Conservation (phyloP, 2,113 vertebrate species). For the Corvus cornix region DNA sequence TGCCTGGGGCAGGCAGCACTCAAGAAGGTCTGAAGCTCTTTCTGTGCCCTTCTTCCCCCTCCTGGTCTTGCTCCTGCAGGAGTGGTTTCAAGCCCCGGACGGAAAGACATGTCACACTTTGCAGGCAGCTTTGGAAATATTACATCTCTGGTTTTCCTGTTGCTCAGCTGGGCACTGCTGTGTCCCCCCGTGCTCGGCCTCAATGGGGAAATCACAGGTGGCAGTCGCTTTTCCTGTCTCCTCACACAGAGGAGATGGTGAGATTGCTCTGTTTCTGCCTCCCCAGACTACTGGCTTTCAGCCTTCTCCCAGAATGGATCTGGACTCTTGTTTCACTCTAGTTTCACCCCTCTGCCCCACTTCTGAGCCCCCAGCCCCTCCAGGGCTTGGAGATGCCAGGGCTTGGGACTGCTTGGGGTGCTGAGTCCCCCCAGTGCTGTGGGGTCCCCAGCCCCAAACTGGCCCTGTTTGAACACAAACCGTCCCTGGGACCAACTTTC, state of each 20-base stretch:
- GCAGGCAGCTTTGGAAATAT: background rate
- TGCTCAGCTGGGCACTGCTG: background rate
- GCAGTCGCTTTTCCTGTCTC: background rate
- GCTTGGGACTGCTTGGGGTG: background rate
- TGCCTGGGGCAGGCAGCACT: background rate
- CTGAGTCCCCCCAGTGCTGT: background rate
- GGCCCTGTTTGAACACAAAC: background rate
- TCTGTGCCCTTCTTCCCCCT: background rate
- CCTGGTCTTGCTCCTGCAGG: accelerated
- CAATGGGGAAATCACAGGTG: conserved; percentile 22
- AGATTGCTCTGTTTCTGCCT: background rate
- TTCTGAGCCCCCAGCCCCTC: background rate
- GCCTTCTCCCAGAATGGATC: background rate
- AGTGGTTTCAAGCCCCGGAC: background rate
- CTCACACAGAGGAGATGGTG: background rate
- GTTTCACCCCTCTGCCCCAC: background rate
- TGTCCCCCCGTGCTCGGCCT: accelerated
- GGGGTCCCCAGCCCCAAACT: accelerated
- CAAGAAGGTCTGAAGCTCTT: background rate
- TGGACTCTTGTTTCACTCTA: accelerated
- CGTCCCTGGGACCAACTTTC: background rate
- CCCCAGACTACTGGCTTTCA: background rate
- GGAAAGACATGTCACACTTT: background rate
- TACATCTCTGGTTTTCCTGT: conserved; percentile 45
- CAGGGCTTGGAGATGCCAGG: background rate